Evolutionary conservation across 2,888 invertebrate genomes (phyloP).

Genomic region (Maniola hyperantus): DNA sequence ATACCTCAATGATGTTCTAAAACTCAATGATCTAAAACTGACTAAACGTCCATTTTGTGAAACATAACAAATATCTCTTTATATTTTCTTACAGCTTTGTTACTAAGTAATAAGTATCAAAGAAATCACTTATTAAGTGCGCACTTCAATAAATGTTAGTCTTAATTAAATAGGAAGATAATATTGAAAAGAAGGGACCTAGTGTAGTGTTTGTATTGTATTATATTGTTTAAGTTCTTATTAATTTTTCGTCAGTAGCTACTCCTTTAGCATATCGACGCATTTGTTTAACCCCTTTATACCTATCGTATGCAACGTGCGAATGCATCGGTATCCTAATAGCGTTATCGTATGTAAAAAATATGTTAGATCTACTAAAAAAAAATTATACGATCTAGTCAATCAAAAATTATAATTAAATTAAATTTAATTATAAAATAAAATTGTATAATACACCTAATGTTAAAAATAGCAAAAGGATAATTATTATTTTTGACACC

Average conservation of each 20-base stretch:
- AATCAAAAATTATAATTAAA: constrained; percentile 3
- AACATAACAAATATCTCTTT: no score
- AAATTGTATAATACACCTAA: neutral
- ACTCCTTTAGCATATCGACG: neutral
- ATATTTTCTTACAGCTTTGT: no score
- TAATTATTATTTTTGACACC: neutral
- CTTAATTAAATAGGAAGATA: constrained; percentile 19
- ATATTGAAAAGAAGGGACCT: constrained; percentile 56
- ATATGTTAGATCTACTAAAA: neutral
- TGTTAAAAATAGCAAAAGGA: neutral
- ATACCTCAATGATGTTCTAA: no score
- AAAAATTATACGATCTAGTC: neutral
- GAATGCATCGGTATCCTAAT: no score
- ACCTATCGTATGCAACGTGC: neutral
- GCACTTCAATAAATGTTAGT: constrained; percentile 3
- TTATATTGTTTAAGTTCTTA: neutral
- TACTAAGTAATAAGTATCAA: no score
- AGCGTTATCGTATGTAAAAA: neutral
- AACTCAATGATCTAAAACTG: no score
- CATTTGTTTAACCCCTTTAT: no score
- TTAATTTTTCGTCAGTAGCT: neutral
- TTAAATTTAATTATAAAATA: neutral
- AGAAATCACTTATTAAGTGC: neutral
- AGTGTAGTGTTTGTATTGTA: constrained; percentile 47
- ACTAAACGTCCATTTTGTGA: no score